Percentiles rank a stretch among this genome's conserved stretches.
Conservation (phyloP, 2,113 vertebrate species). For the Pseudorectes ferrugineus region DNA sequence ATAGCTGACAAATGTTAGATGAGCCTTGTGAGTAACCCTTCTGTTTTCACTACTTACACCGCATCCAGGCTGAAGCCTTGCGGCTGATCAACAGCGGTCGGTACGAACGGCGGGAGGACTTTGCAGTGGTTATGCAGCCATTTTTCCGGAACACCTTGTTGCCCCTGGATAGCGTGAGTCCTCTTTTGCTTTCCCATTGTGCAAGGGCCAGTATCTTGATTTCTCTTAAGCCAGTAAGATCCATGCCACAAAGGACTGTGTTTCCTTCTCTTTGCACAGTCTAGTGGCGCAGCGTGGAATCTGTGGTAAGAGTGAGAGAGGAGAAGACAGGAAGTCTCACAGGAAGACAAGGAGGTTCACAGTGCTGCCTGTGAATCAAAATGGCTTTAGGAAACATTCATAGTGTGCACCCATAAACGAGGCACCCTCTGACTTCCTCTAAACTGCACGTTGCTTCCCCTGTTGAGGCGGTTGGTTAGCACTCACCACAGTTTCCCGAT, state of each 20-base stretch:
- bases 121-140: conserved; percentile 81
- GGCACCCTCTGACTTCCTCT: not conserved
- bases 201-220: not conserved
- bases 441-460: not conserved
- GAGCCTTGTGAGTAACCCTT: not conserved
- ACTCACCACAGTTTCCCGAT: not conserved
- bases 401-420: not conserved
- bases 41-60: not conserved
- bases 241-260: too few species aligned
- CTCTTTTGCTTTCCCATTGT: not conserved
- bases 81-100: conserved; percentile 60
- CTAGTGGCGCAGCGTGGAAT: not conserved
- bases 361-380: not conserved
- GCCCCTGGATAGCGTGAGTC: conserved; percentile 77
- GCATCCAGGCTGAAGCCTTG: not conserved
- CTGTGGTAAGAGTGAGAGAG: not conserved
- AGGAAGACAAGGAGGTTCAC: not conserved
- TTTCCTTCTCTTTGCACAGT: not conserved
- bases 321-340: not conserved
- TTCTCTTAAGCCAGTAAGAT: not conserved
- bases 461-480: not conserved
- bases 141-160: conserved; percentile 81
- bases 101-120: conserved; percentile 82
- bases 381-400: not conserved
- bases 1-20: not conserved